phyloP scores from a whole-genome alignment of 2,888 invertebrate genomes.

The Lobophora halterata region DNA sequence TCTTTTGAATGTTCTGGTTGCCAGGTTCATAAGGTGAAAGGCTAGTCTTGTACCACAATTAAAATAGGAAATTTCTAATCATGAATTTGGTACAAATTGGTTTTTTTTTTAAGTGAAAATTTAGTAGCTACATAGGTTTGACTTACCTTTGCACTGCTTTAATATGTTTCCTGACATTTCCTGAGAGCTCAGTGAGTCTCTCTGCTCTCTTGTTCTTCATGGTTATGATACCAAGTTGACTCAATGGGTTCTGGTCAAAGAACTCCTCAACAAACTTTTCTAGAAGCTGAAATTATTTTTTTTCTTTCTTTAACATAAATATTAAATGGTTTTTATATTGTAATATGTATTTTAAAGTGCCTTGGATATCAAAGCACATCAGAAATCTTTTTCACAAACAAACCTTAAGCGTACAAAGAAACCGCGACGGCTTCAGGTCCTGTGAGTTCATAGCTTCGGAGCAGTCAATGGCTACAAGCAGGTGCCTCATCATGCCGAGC shows the following conservation, averaged over 20 bases:
- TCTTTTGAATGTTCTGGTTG: too few relatives aligned
- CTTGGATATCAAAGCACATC: too few relatives aligned
- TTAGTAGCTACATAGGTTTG: constrained; percentile 5
- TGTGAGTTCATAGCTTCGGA: constrained; percentile 97
- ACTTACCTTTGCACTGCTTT: constrained; percentile 83
- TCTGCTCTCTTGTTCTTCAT: constrained; percentile 97
- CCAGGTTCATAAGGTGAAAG: too few relatives aligned
- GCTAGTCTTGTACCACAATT: too few relatives aligned
- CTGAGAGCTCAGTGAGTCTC: constrained; percentile 93
- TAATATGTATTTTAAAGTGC: too few relatives aligned
- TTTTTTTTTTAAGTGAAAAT: too few relatives aligned
- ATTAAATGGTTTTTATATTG: too few relatives aligned
- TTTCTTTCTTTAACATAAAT: too few relatives aligned
- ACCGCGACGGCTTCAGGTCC: constrained; percentile 96
- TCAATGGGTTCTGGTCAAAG: constrained; percentile 99
- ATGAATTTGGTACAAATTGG: too few relatives aligned
- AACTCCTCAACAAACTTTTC: constrained; percentile 97
- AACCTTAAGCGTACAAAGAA: constrained; percentile 93
- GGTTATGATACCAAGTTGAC: constrained; percentile 95
- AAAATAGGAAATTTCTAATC: too few relatives aligned
- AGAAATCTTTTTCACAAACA: too few relatives aligned
- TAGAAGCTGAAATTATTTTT: constrained; percentile 89
- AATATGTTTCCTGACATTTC: constrained; percentile 90
- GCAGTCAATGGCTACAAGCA: constrained; percentile 94
- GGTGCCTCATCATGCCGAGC: constrained; percentile 99